phyloP scores from a whole-genome alignment of 2,113 vertebrate species.

The Nothobranchius furzeri region DNA sequence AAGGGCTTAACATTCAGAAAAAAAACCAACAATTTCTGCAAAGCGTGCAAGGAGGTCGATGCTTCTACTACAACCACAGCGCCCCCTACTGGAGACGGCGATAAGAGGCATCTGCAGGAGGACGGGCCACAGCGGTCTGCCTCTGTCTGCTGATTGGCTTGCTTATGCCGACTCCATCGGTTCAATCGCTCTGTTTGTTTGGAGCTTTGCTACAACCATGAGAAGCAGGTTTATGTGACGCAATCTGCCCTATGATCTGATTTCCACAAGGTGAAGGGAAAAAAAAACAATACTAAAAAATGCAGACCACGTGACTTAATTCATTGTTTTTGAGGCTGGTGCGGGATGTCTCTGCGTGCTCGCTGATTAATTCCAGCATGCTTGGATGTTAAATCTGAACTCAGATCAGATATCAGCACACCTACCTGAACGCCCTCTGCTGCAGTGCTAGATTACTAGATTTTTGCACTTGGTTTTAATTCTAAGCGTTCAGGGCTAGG shows the following conservation, averaged over 20 bases:
- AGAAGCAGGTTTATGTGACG: slow-evolving; percentile 22
- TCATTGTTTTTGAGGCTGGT: slow-evolving; percentile 3
- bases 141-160: slow-evolving; percentile 52
- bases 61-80: slow-evolving; percentile 31
- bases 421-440: background rate
- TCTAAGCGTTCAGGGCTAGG: no score
- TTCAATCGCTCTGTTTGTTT: background rate
- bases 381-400: background rate
- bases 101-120: slow-evolving; percentile 49
- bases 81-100: slow-evolving; percentile 36
- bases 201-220: slow-evolving; percentile 13
- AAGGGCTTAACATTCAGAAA: slow-evolving; percentile 42
- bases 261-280: background rate
- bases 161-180: background rate
- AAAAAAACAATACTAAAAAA: background rate
- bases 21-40: slow-evolving; percentile 61
- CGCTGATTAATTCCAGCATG: slow-evolving; percentile 5
- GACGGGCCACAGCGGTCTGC: slow-evolving; percentile 14
- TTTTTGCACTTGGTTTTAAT: no score
- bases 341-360: background rate
- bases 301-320: slow-evolving; percentile 14
- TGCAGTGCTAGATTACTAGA: no score
- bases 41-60: slow-evolving; percentile 44
- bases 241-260: background rate
- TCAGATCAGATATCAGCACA: slow-evolving; percentile 11